These are phyloP conservation scores for Hypsibius dujardini DNA, from an alignment of 1,140 invertebrate genomes.

Conservation along the genomic window DNA sequence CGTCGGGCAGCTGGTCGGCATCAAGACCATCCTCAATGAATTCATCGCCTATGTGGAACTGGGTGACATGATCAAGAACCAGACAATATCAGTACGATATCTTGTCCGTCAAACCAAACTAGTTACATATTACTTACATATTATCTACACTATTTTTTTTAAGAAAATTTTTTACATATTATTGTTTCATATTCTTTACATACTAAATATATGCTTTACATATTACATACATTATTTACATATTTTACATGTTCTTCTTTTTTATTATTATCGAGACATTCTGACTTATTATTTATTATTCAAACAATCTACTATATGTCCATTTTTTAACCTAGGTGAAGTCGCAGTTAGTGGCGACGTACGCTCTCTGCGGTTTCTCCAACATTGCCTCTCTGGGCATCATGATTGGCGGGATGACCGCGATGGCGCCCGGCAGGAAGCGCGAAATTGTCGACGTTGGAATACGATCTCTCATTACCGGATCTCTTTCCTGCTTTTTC, in stretches of 20 bases:
- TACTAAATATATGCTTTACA: no score
- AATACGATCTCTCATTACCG: conserved; percentile 63
- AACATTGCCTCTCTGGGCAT: conserved; percentile 80
- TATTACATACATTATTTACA: no score
- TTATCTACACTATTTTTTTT: no score
- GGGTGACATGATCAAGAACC: conserved; percentile 42
- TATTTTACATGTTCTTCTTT: no score
- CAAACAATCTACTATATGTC: conserved; percentile 18
- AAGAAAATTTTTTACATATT: no score
- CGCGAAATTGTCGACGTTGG: conserved; percentile 50
- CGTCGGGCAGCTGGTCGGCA: conserved; percentile 60
- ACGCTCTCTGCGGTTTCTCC: conserved; percentile 82
- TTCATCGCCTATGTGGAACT: conserved; percentile 69
- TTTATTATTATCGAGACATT: no score
- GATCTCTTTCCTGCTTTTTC: conserved; percentile 67
- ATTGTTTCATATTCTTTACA: conserved; percentile 20
- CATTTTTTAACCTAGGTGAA: no score
- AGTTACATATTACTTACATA: no score
- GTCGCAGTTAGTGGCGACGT: conserved; percentile 66
- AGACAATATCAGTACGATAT: conserved; percentile 42
- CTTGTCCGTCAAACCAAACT: neutral
- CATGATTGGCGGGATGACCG: conserved; percentile 57
- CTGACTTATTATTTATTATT: no score
- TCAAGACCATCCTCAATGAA: conserved; percentile 78
- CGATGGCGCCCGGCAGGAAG: conserved; percentile 57